Evolutionary conservation across 2,797 vertebrate species (phyloP).

Genomic region (Paedocypris micromegethes): DNA sequence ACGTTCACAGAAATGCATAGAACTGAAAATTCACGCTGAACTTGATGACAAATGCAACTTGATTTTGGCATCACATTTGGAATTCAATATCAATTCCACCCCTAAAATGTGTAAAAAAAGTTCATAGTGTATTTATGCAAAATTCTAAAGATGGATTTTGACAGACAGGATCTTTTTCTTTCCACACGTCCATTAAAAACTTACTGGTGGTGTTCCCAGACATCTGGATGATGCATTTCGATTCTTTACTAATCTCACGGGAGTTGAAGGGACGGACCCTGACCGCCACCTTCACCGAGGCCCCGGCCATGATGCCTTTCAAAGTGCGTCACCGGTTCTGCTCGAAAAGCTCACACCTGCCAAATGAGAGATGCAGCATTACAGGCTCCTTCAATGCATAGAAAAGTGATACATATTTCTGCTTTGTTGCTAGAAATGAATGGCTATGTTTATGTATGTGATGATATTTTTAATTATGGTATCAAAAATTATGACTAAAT

Average conservation of each 20-base stretch:
- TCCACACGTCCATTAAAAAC: slow-evolving; percentile 51
- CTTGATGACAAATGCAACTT: not conserved
- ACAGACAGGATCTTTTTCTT: too few species aligned
- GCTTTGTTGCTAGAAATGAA: not conserved
- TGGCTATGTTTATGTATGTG: too few species aligned
- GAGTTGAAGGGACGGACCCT: slow-evolving; percentile 97
- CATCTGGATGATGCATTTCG: slow-evolving; percentile 99
- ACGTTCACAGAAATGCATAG: not conserved
- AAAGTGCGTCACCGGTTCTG: slow-evolving; percentile 49
- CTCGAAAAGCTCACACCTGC: slow-evolving; percentile 48
- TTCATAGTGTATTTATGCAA: not conserved
- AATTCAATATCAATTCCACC: not conserved
- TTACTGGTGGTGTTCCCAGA: slow-evolving; percentile 96
- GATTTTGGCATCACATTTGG: too few species aligned
- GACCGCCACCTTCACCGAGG: slow-evolving; percentile 98
- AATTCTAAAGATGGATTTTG: not conserved
- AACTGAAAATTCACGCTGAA: slow-evolving; percentile 3
- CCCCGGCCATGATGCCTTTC: slow-evolving; percentile 82
- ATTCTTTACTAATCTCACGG: slow-evolving; percentile 87
- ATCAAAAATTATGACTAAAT: too few species aligned
- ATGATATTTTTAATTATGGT: too few species aligned
- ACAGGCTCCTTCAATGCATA: not conserved
- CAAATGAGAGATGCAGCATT: slow-evolving; percentile 35
- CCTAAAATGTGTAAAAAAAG: not conserved
- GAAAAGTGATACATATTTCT: slow-evolving; percentile 1